Conservation (phyloP, 2,888 invertebrate species). For the Mythimna impura region DNA sequence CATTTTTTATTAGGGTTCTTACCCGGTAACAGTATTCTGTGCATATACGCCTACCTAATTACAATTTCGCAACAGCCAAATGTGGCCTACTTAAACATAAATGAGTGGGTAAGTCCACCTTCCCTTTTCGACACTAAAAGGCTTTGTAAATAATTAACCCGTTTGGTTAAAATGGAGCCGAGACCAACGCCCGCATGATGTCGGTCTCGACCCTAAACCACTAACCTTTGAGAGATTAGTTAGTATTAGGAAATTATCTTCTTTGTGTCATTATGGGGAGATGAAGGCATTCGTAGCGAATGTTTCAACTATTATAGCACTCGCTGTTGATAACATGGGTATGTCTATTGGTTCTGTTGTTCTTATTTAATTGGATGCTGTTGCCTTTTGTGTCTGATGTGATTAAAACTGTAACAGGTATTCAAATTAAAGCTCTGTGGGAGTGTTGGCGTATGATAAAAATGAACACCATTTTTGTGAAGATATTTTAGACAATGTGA, state of each 20-base stretch:
- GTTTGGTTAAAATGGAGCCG: conserved; percentile 63
- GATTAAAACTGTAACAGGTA: not conserved
- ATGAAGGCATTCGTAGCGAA: conserved; percentile 36
- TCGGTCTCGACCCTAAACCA: conserved; percentile 67
- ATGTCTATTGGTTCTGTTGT: conserved; percentile 20
- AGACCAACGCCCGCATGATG: conserved; percentile 72
- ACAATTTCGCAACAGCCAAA: conserved; percentile 32
- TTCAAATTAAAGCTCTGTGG: not conserved
- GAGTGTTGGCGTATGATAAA: too few relatives aligned
- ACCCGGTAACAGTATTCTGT: not conserved
- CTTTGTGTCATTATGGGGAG: conserved; percentile 57
- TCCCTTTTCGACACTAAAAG: conserved; percentile 56
- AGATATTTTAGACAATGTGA: not conserved
- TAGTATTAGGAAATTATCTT: conserved; percentile 69
- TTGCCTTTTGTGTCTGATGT: conserved; percentile 16
- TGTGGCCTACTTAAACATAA: conserved; percentile 44
- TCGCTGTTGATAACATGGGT: conserved; percentile 12
- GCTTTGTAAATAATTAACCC: conserved; percentile 66
- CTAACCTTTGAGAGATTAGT: conserved; percentile 74
- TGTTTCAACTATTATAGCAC: conserved; percentile 27
- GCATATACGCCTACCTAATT: conserved; percentile 9
- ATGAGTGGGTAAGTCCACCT: conserved; percentile 50
- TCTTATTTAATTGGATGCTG: conserved; percentile 30
- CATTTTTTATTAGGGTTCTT: not conserved
- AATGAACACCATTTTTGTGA: not conserved